These are phyloP conservation scores for Sitta europaea DNA, from an alignment of 2,113 vertebrate species.

Conservation along the genomic window DNA sequence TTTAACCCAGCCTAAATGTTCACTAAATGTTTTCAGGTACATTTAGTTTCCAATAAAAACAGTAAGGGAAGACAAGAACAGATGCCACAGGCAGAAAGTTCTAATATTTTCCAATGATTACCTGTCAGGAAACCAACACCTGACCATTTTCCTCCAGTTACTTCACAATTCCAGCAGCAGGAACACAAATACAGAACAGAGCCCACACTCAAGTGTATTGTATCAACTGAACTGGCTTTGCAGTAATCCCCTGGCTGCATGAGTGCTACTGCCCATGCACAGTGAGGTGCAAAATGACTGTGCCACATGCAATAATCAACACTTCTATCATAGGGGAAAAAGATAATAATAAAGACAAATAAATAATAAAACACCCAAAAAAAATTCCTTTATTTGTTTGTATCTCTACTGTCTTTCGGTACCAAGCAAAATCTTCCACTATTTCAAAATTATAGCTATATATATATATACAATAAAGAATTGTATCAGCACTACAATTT, in stretches of 20 bases:
- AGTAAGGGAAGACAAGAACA: background rate
- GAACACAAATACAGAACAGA: background rate
- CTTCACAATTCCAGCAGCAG: background rate
- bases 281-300: background rate
- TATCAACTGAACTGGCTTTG: background rate
- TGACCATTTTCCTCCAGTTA: background rate
- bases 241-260: background rate
- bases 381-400: background rate
- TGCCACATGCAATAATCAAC: accelerated
- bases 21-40: background rate
- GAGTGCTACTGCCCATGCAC: background rate
- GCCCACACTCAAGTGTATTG: background rate
- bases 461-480: too few species aligned
- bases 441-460: background rate
- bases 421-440: background rate
- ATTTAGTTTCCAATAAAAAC: background rate
- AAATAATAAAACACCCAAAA: background rate
- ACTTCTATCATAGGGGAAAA: background rate
- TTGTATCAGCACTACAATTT: background rate
- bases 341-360: background rate
- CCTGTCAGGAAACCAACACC: background rate
- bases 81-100: background rate
- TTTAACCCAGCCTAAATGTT: too few species aligned
- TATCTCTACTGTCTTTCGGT: background rate
- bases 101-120: background rate